A percentile compares a stretch with the other conserved stretches of the same genome.
Evolutionary conservation across 2,888 invertebrate species (phyloP).

Genomic region (Scrobipalpa atriplicella): DNA sequence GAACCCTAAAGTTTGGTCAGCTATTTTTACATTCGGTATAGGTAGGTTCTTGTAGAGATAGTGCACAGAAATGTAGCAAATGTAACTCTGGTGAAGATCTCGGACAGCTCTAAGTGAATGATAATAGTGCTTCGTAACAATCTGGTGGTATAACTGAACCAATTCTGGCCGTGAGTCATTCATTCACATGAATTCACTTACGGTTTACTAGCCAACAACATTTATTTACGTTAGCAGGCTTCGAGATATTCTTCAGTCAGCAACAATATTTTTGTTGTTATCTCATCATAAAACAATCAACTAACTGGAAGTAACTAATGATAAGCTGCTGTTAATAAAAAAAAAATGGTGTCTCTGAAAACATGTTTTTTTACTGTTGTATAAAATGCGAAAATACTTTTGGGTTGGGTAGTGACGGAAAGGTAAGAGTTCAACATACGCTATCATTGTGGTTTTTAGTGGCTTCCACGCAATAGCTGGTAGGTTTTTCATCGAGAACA

Average conservation of each 20-base stretch:
- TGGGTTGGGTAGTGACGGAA: not conserved
- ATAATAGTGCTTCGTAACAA: slow-evolving; percentile 46
- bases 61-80: not conserved
- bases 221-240: slow-evolving; percentile 60
- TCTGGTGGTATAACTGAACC: slow-evolving; percentile 64
- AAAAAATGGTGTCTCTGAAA: no score
- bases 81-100: slow-evolving; percentile 27
- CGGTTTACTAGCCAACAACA: slow-evolving; percentile 62
- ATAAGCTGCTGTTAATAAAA: no score
- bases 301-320: no score
- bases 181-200: slow-evolving; percentile 70
- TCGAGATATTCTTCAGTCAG: slow-evolving; percentile 29
- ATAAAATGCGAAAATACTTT: not conserved
- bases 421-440: slow-evolving; percentile 12
- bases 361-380: not conserved
- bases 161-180: slow-evolving; percentile 73
- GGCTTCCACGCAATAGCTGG: slow-evolving; percentile 68
- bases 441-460: slow-evolving; percentile 58
- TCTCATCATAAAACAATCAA: no score
- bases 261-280: not conserved
- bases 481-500: slow-evolving; percentile 80
- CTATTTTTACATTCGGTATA: no score
- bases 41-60: not conserved
- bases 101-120: slow-evolving; percentile 28
- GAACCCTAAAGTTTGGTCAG: no score